Evolutionary conservation across 92 coral and sea anemone species (phyloP).

Genomic region (Porites rus): DNA sequence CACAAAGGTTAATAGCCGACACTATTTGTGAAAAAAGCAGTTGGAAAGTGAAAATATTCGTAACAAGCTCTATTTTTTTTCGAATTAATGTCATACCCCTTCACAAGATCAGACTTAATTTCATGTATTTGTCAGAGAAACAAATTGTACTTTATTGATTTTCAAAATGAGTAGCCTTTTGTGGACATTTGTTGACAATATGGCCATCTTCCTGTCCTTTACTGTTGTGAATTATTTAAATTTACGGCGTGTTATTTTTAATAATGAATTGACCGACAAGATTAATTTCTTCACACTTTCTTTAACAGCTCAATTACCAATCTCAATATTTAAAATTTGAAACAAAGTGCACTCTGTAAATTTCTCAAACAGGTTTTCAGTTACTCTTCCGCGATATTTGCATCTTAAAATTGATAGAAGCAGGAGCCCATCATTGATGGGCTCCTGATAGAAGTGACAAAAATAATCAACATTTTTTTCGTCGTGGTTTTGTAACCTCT

Average conservation of each 20-base stretch:
- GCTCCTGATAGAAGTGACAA: too few relatives aligned
- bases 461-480: too few relatives aligned
- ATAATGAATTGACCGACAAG: neutral
- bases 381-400: neutral
- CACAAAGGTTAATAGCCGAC: too few relatives aligned
- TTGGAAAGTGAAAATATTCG: too few relatives aligned
- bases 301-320: neutral
- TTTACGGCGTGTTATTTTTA: neutral
- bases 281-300: neutral
- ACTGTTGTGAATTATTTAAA: neutral
- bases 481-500: too few relatives aligned
- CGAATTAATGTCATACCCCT: too few relatives aligned
- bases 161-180: neutral
- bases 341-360: neutral
- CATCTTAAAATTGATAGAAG: neutral
- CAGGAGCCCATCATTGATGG: too few relatives aligned
- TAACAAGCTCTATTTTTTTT: too few relatives aligned
- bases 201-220: neutral
- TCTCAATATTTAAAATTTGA: neutral
- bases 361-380: neutral
- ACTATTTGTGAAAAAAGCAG: too few relatives aligned
- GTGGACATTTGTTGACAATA: slow-evolving; percentile 2
- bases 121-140: too few relatives aligned
- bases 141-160: neutral
- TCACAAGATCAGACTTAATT: too few relatives aligned